Base-by-base conservation (phyloP, 2,888 invertebrate species). In the Luperina testacea region DNA sequence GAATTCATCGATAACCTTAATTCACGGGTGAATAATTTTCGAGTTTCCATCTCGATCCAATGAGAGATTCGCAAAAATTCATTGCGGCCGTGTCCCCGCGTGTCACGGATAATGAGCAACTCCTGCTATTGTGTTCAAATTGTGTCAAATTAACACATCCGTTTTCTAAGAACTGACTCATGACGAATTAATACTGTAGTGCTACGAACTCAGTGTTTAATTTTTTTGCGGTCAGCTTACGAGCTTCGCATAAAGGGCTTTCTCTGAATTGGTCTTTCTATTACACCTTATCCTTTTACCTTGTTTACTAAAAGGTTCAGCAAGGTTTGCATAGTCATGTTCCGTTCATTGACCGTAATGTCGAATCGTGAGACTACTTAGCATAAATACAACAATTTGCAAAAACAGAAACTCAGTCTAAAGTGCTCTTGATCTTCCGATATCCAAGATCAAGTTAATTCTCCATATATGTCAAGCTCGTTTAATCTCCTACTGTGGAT, bases 381-480 rank as follows among this genome's bases (percentile, higher is more conserved):
- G 17, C 61, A 68, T 72, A 61, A 70, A 77, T 64, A 64, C 65
- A 61, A 72, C 53, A 76, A 81, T 71, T 88, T 80, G 24, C 9
- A 67, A 72, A 64, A n/a, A 81, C 24, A 79, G 83, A 88, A 79
- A 73, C 42, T 61, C 38, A 15, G 71, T 78, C 71, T 79, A 63
- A 79, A 76, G 61, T 81, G 81, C 42, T 68, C 80, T 82, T 85
- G 76, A 81, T 82, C 80, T 85, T 87, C 72, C 57, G 79, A 78
- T 85, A 82, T 75, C 78, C 72, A 80, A 80, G 83, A 83, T 83
- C 81, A 83, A 82, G 84, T 83, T 83, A 75, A 85, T 83, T 82
- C 75, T 76, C 92, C 92, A 84, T 93, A 91, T 90, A 92, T 80
- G 92, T 87, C 86, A 85, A 87, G 86, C 87, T 91, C 87, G 90